A percentile compares a stretch with the other conserved stretches of the same genome.
Evolutionary conservation across 1,140 invertebrate genomes (phyloP).

Genomic region (Epicauta chinensis): DNA sequence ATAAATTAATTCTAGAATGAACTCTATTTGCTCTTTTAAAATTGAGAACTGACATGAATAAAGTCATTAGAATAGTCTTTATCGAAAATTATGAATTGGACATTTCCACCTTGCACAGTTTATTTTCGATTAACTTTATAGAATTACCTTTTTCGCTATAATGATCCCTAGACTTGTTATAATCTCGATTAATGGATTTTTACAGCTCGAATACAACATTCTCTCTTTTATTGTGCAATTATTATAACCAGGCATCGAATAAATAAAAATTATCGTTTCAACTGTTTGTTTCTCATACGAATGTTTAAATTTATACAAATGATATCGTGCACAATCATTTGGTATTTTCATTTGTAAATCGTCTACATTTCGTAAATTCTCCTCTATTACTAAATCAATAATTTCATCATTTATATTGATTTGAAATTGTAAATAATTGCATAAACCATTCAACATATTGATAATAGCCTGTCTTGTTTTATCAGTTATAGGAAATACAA

Average conservation of each 20-base stretch:
- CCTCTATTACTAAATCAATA: conserved; percentile 64
- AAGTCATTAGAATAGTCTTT: no score
- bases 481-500: conserved; percentile 87
- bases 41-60: no score
- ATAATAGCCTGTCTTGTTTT: conserved; percentile 69
- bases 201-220: conserved; percentile 97
- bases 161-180: conserved; percentile 72
- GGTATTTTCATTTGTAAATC: conserved; percentile 73
- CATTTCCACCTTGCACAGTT: no score
- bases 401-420: conserved; percentile 73
- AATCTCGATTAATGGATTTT: conserved; percentile 75
- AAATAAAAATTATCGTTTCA: conserved; percentile 90
- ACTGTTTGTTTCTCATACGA: conserved; percentile 60
- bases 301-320: conserved; percentile 87
- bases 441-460: conserved; percentile 56
- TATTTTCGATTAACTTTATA: no score
- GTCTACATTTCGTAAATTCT: conserved; percentile 49
- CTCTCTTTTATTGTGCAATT: conserved; percentile 90
- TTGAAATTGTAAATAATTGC: conserved; percentile 72
- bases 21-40: no score
- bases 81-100: no score
- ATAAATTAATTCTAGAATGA: no score
- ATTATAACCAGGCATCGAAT: conserved; percentile 90
- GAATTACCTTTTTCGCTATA: conserved; percentile 71
- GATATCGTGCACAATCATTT: conserved; percentile 79